A percentile compares a stretch with the other conserved stretches of the same genome.
These are phyloP conservation scores for Parus major DNA, from an alignment of 2,113 vertebrate genomes.

Conservation along the genomic window DNA sequence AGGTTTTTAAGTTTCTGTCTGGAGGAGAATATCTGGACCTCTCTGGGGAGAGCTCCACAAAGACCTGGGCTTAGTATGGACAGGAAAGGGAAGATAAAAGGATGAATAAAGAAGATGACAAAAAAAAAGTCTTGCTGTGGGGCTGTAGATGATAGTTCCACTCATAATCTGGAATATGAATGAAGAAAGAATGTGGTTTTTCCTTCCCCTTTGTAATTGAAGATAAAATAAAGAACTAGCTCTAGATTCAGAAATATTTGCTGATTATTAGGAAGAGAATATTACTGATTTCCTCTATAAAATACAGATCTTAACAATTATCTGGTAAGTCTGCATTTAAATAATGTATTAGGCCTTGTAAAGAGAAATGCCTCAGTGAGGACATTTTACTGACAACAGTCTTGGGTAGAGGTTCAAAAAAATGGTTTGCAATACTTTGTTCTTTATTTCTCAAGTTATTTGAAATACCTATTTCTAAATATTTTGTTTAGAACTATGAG, in stretches of 20 bases:
- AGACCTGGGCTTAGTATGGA: neutral
- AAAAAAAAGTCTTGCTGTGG: neutral
- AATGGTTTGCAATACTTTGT: neutral
- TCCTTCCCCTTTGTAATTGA: neutral
- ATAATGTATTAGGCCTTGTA: neutral
- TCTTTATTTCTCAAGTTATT: neutral
- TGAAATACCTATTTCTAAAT: neutral
- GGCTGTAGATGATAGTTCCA: neutral
- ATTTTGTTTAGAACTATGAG: neutral
- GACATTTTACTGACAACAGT: neutral
- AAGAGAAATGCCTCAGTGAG: neutral
- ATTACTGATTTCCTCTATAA: neutral
- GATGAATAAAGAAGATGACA: neutral
- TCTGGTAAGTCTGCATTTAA: neutral
- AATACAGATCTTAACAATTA: neutral
- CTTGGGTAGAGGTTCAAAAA: neutral
- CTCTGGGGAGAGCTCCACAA: neutral
- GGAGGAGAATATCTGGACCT: neutral
- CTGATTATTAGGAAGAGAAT: neutral
- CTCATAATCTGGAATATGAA: neutral
- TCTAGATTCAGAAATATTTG: neutral
- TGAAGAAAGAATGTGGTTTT: neutral
- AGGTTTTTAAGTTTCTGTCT: conserved; percentile 7
- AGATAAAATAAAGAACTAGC: neutral
- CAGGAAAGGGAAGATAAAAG: neutral